Evolutionary conservation across 1,140 invertebrate genomes (phyloP), one percentile per base, ranked within the genome.

Genomic region (Zaprionus tsacasi): DNA sequence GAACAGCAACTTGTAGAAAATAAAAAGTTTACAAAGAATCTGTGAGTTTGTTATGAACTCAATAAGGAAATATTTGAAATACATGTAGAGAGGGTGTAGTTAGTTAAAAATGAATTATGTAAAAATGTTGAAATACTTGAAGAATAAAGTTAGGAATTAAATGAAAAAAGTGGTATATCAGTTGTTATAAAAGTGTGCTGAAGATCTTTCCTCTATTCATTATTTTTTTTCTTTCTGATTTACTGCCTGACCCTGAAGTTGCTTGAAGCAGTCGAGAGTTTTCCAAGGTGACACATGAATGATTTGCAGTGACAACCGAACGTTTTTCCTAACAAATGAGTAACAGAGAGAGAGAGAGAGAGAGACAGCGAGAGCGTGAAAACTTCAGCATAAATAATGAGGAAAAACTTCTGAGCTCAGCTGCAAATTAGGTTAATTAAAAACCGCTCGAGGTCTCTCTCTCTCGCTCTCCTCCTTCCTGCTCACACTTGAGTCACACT

Each of bases 351-450:
- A 35, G 13, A 48, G 12, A 1, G 2, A 38, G n/a, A 65, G 35
- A 21, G 21, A 6, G 50, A 58, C 54, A 61, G 21, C 36, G 13
- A 27, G 17, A 21, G 58, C 60, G 56, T 25, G 17, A 17, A 59
- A 75, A 66, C 58, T 75, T 64, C 21, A 30, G 73, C n/a, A 70
- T 67, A 70, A 82, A 88, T 88, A 78, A 88, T 78, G 72, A 58
- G 59, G 66, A 82, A 75, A 75, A 82, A 75, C 68, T 78, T 83
- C 56, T 48, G 8, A 61, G 63, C 79, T 68, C 50, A 80, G 78
- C 79, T 83, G 78, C 81, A 87, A 87, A 87, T 87, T 87, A 87
- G 83, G 83, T 87, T 87, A 87, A 89, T 87, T 87, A 87, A 87
- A 87, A 87, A 88, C 70, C 72, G 78, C 83, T 87, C 77, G 83